Base-by-base conservation (phyloP, 1,140 invertebrate genomes). In the Argopecten irradians region DNA sequence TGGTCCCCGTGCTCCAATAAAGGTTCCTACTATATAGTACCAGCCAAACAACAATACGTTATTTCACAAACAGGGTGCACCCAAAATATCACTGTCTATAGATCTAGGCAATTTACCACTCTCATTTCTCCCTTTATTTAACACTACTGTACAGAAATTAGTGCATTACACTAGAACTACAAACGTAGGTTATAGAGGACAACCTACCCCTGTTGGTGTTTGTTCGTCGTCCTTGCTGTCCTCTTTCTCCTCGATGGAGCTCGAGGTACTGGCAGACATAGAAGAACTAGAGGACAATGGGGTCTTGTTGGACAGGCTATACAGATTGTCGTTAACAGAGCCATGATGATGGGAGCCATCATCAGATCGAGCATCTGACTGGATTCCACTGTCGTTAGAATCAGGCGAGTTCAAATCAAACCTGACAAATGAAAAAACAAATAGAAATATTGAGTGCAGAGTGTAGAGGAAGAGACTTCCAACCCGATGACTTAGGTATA, bases 331-430 rank as follows among this genome's bases (percentile, higher is more conserved):
- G 82, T 90, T 94, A 34, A 91, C 71, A 5, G 91, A 91, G 39
- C 91, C 91, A 32, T 91, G 90, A 7, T 92, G 90, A 83, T 93
- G 92, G 11, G 89, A 87, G 82, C 91, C 93, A 87, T 93, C 93
- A 87, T 93, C 92, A 2, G 91, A 93, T 28, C 93, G 90, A 0
- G 92, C 88, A 89, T 94, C 94, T n/a, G 94, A 94, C 82, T 95
- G 94, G 82, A 95, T 95, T 32, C 95, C 95, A 92, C 94, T 95
- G 90, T 95, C 95, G 90, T 94, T 93, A 35, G 94, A 95, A 87
- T 95, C 95, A 0, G 95, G 95, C 1, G 95, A 95, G 91, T 95
- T 95, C 19, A 95, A 94, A 32, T 92, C 92, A 90, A 92, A 92
- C 11, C 90, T 89, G 88, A 71, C 41, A 32, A 84, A 88, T 88